Percentiles rank a stretch among this genome's conserved stretches.
phyloP scores from a whole-genome alignment of 1,140 invertebrate genomes.

The Papilio dardanus region DNA sequence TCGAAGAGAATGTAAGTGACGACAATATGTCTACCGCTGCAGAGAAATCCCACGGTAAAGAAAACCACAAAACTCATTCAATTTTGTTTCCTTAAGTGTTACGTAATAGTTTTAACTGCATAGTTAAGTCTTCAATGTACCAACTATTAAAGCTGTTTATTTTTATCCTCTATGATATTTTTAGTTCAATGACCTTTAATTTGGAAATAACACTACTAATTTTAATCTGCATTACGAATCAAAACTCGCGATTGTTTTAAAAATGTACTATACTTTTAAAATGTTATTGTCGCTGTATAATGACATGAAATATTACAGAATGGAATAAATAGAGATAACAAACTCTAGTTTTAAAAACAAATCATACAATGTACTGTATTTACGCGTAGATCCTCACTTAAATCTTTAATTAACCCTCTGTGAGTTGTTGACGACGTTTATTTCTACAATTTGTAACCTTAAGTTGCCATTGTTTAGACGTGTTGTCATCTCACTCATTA shows the following conservation, averaged over 20 bases:
- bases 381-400: neutral
- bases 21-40: too few species aligned
- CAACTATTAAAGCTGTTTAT: neutral
- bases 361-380: neutral
- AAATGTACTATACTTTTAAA: neutral
- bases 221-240: neutral
- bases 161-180: neutral
- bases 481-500: neutral
- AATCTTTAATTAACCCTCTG: neutral
- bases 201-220: neutral
- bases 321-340: too few species aligned
- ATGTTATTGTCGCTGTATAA: neutral
- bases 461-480: too few species aligned
- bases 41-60: neutral
- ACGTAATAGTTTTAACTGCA: neutral
- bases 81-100: neutral
- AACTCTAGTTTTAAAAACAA: too few species aligned
- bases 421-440: neutral
- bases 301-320: too few species aligned
- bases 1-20: too few species aligned
- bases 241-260: neutral
- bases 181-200: neutral
- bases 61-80: neutral
- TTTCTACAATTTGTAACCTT: neutral
- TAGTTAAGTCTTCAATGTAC: neutral